Base-by-base conservation (phyloP, 2,888 invertebrate species). In the Hypena proboscidalis region DNA sequence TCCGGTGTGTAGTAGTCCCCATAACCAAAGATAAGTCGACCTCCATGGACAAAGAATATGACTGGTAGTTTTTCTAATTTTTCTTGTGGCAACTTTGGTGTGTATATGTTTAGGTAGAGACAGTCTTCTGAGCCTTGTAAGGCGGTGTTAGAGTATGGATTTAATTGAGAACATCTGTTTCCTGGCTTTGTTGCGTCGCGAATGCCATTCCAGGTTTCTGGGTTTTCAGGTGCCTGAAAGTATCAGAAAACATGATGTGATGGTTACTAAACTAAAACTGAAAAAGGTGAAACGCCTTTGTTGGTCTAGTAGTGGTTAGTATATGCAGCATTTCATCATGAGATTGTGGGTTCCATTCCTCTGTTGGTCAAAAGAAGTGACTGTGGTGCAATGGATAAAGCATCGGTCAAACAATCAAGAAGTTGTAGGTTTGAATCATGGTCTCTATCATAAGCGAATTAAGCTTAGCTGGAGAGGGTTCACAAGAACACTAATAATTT, bases 81-180 rank as follows among this genome's bases (percentile, higher is more conserved):
- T 15, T 83, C 72, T 0, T 19, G 2, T 49, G 84, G 85, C 62
- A 94, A 78, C 42, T 82, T 78, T 20, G 94, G 94, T 0, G 93
- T 92, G 74, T 94, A 94, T 1, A 95, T 91, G 66, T 95, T 95
- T 38, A 95, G 70, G 62, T 93, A 94, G 0, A 95, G 85, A 58
- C 95, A 95, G 69, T 95, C 94, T 75, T 95, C 95, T 0, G 75
- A 82, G 0, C 94, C 94, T 14, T 89, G 85, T 19, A 92, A 65
- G 0, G 79, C 62, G 14, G 73, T 74, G 2, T 57, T 70, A 0
- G 62, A 44, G 10, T 87, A 83, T 0, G 92, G 89, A 48, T 92
- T 86, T 0, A 90, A 74, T 61, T 90, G 90, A n/a, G 80, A 73
- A 46, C 86, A 83, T 63, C 74, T 87, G 51, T 79, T 79, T 0